Conservation (phyloP, 2,797 vertebrate genomes). For the Enteromius viviparus region DNA sequence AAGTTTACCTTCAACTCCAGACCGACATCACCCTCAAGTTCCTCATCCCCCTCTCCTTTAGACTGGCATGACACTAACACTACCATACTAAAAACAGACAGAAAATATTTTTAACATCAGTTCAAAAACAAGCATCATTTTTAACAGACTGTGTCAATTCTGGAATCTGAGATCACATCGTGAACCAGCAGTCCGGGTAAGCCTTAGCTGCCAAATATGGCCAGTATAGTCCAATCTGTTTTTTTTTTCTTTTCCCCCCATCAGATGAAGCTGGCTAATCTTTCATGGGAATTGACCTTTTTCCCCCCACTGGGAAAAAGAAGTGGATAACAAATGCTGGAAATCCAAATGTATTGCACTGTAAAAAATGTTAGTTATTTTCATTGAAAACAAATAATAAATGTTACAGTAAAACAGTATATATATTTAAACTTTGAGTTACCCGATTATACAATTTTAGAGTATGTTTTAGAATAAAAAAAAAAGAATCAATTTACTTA, state of each 20-base stretch:
- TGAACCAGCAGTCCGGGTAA: background rate
- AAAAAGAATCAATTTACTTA: background rate
- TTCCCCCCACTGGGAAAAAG: constrained; percentile 44
- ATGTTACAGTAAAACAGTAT: background rate
- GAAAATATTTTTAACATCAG: background rate
- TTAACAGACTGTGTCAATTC: background rate
- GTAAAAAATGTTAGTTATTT: background rate
- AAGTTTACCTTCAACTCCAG: constrained; percentile 86
- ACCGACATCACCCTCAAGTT: constrained; percentile 81
- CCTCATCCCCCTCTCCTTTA: constrained; percentile 66
- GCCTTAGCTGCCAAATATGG: constrained; percentile 48
- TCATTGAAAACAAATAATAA: background rate
- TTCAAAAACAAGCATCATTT: background rate
- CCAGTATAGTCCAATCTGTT: background rate
- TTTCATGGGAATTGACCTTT: constrained; percentile 45
- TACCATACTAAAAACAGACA: constrained; percentile 77
- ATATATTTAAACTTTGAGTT: background rate
- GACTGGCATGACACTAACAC: constrained; percentile 81
- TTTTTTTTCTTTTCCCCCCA: background rate
- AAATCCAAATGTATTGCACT: background rate
- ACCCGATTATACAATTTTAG: background rate
- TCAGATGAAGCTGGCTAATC: background rate
- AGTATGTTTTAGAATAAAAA: background rate
- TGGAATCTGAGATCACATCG: background rate
- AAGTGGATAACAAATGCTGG: background rate